These are phyloP conservation scores for Lepidochrysops patricia DNA, from an alignment of 2,888 invertebrate genomes.

Conservation along the genomic window DNA sequence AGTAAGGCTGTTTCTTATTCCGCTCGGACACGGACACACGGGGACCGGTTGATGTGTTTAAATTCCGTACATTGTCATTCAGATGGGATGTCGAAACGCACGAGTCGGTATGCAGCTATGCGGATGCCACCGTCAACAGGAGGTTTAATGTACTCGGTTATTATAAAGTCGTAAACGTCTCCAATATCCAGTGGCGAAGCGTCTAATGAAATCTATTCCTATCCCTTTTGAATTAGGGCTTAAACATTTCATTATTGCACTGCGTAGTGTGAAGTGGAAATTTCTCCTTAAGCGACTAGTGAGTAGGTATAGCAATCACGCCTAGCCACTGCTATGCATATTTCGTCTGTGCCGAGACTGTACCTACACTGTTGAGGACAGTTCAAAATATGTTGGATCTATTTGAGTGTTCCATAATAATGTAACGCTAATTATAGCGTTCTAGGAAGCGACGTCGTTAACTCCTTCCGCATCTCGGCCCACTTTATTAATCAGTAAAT, in stretches of 20 bases:
- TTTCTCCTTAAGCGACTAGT: no score
- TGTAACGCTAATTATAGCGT: conserved; percentile 26
- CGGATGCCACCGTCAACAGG: conserved; percentile 42
- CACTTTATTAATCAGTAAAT: conserved; percentile 70
- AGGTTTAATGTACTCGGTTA: conserved; percentile 35
- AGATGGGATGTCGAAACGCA: conserved; percentile 63
- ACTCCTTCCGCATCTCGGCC: conserved; percentile 60
- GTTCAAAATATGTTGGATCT: conserved; percentile 5
- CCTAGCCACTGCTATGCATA: neutral
- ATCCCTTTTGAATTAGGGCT: no score
- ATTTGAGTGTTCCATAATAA: conserved; percentile 17
- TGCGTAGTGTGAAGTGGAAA: no score
- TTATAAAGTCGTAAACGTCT: conserved; percentile 22
- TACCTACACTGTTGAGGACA: neutral
- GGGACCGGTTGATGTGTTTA: conserved; percentile 50
- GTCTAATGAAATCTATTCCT: no score
- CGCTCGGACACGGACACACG: conserved; percentile 61
- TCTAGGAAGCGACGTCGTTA: conserved; percentile 56
- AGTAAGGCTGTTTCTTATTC: conserved; percentile 70
- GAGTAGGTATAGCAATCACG: no score
- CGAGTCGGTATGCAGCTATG: conserved; percentile 64
- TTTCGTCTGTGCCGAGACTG: conserved; percentile 7
- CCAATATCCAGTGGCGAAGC: no score
- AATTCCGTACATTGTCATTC: conserved; percentile 68
- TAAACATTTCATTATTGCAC: no score